Percentiles rank a stretch among this genome's conserved stretches.
Conservation (phyloP, 2,113 vertebrate species). For the Sphyrna mokarran region DNA sequence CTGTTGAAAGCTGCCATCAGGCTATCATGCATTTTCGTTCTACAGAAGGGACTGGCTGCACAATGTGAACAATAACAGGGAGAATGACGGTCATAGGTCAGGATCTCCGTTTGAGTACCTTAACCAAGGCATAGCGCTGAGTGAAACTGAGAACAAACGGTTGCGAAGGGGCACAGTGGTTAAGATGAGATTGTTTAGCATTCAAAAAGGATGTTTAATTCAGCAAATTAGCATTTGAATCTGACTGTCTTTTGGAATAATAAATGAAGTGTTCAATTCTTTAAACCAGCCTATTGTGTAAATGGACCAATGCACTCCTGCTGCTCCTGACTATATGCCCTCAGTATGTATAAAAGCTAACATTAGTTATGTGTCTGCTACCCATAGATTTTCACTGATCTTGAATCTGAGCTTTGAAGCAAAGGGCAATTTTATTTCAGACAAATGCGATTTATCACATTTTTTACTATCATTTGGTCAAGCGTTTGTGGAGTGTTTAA, state of each 20-base stretch:
- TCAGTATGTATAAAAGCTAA: not conserved
- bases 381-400: too few species aligned
- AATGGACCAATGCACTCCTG: not conserved
- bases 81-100: conserved; percentile 20
- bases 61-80: conserved; percentile 1
- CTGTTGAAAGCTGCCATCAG: not conserved
- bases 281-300: not conserved
- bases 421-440: not conserved
- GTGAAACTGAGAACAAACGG: not conserved
- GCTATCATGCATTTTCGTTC: not conserved
- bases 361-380: not conserved
- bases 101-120: not conserved
- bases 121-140: not conserved
- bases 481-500: too few species aligned
- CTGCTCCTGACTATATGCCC: not conserved
- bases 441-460: not conserved
- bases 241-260: conserved; percentile 28
- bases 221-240: conserved; percentile 28
- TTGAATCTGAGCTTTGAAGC: not conserved
- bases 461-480: not conserved
- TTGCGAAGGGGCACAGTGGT: not conserved
- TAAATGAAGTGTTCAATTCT: conserved; percentile 9
- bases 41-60: not conserved
- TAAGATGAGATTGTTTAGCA: conserved; percentile 23
- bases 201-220: conserved; percentile 20